phyloP scores from a whole-genome alignment of 1,140 invertebrate species.

The Chelonus insularis region DNA sequence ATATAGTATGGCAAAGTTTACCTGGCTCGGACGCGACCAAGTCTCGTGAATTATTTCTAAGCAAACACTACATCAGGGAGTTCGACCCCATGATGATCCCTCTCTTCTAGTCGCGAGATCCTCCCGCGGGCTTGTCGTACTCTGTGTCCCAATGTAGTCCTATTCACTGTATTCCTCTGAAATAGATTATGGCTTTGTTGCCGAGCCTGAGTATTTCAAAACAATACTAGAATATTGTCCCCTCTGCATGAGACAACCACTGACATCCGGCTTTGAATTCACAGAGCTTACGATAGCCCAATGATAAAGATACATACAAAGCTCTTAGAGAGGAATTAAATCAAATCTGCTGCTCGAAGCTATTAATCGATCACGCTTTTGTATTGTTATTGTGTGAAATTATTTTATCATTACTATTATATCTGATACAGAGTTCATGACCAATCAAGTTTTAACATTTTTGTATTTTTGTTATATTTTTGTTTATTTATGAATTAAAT shows the following conservation, averaged over 20 bases:
- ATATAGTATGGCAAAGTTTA: slow-evolving; percentile 16
- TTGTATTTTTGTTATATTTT: too few species aligned
- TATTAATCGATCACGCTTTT: too few species aligned
- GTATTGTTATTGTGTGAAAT: too few species aligned
- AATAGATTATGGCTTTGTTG: slow-evolving; percentile 32
- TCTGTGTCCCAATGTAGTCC: slow-evolving; percentile 15
- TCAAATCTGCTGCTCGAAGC: neutral
- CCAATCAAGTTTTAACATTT: too few species aligned
- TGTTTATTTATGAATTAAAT: too few species aligned
- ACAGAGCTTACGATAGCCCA: neutral
- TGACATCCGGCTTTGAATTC: neutral
- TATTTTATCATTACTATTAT: too few species aligned
- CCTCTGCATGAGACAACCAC: neutral
- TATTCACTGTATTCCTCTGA: slow-evolving; percentile 27
- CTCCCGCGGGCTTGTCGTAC: slow-evolving; percentile 21
- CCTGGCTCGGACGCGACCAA: slow-evolving; percentile 25
- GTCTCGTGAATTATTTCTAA: slow-evolving; percentile 38
- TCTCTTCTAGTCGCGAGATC: slow-evolving; percentile 7
- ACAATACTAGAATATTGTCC: neutral
- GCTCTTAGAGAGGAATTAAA: neutral
- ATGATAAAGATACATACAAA: neutral
- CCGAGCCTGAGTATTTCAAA: slow-evolving; percentile 20
- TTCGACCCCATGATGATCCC: slow-evolving; percentile 18
- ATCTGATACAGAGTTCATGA: too few species aligned
- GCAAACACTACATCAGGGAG: slow-evolving; percentile 33